Base-by-base conservation (phyloP, 2,888 invertebrate species). In the Caenorhabditis afra region DNA sequence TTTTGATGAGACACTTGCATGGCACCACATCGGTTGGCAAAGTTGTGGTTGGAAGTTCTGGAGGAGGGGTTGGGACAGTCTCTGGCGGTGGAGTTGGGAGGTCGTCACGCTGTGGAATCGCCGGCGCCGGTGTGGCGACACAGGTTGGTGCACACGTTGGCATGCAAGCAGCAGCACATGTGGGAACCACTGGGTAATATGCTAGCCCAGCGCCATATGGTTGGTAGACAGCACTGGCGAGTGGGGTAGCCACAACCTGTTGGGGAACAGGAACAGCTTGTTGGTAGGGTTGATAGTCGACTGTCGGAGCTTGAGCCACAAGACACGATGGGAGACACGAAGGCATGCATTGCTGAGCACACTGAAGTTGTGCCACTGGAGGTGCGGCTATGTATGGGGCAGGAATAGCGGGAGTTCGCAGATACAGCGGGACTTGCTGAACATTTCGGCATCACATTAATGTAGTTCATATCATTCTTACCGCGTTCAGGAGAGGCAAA, bases 11-110 rank as follows among this genome's bases (percentile, higher is more conserved):
- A 50, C 73, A 75, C 45, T 53, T 80, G 50, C 79, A 79, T 3
- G 62, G 62, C 1, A 80, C 68, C 1, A 75, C 61, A 41, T 58
- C 57, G 16, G 52, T 53, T n/a, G 62, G 50, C 14, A 5, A 7
- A n/a, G 65, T 44, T 0, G 74, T 77, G 10, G 78, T 78, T 35
- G 55, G 1, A 0, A 61, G 3, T 20, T 65, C 67, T 20, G 71
- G 66, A 22, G 49, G 12, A 44, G 65, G 57, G 1, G 74, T 58
- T 18, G 74, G 52, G 8, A 44, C 50, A 23, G 70, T 74, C 11
- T 80, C 80, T 52, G 80, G 80, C 35, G 80, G 80, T 12, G 80
- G 80, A 41, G 80, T 80, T 57, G 80, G 80, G 18, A 80, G 55
- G 3, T 79, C 79, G 37, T 79, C 79, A 29, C 67, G 20, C 11